Evolutionary conservation across 1,140 invertebrate species (phyloP).

Genomic region (Drosophila dunni): DNA sequence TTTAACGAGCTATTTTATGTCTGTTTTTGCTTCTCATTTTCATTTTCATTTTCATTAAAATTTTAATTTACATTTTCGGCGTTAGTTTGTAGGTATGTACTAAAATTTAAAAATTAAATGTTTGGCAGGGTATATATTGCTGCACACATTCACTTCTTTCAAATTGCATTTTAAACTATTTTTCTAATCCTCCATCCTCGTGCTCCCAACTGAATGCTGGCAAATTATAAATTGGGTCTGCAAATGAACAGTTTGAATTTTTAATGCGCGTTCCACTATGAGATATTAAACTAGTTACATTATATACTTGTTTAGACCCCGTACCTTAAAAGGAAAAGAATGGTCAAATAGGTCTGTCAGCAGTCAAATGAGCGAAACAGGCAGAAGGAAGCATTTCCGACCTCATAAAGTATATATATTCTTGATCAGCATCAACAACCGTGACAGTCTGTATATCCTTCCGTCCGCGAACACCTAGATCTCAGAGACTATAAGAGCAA

Average conservation of each 20-base stretch:
- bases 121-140: slow-evolving; percentile 39
- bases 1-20: slow-evolving; percentile 62
- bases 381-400: too few species aligned
- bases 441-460: too few species aligned
- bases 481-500: too few species aligned
- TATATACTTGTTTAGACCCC: slow-evolving; percentile 3
- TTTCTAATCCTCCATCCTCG: slow-evolving; percentile 16
- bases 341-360: too few species aligned
- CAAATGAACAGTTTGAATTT: not conserved
- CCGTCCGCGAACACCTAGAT: too few species aligned
- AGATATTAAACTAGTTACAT: slow-evolving; percentile 11
- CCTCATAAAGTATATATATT: too few species aligned
- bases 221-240: not conserved
- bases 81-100: slow-evolving; percentile 57
- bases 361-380: too few species aligned
- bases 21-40: slow-evolving; percentile 49
- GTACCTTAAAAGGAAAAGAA: too few species aligned
- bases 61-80: slow-evolving; percentile 78
- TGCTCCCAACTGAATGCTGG: slow-evolving; percentile 1
- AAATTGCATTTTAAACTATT: slow-evolving; percentile 76
- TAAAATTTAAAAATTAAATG: slow-evolving; percentile 56
- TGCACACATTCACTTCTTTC: slow-evolving; percentile 30
- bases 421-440: too few species aligned
- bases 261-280: not conserved
- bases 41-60: slow-evolving; percentile 58